Evolutionary conservation across 2,888 invertebrate genomes (phyloP).

Genomic region (Drosophila kuntzei): DNA sequence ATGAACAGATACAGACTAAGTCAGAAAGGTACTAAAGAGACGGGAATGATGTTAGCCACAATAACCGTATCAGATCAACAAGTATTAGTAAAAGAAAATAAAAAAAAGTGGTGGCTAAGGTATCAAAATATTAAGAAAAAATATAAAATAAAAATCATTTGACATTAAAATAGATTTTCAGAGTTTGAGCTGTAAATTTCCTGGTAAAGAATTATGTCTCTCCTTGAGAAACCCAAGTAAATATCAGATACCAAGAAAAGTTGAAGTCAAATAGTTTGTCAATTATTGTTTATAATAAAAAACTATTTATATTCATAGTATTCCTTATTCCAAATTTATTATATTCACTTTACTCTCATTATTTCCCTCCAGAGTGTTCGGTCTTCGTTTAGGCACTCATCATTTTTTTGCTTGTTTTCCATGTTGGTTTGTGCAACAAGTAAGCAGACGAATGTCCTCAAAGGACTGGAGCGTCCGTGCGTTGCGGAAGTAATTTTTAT

Average conservation of each 20-base stretch:
- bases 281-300: background rate
- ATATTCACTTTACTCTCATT: background rate
- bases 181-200: background rate
- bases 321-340: background rate
- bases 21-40: background rate
- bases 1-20: background rate
- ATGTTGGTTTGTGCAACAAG: slow-evolving; percentile 52
- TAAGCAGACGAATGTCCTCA: slow-evolving; percentile 36
- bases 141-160: background rate
- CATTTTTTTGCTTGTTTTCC: slow-evolving; percentile 11
- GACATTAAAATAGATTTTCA: background rate
- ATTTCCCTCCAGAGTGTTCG: slow-evolving; percentile 8
- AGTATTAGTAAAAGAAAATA: background rate
- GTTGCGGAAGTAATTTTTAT: slow-evolving; percentile 85
- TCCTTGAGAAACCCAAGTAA: background rate
- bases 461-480: slow-evolving; percentile 64
- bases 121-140: background rate
- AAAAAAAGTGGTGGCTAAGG: background rate
- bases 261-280: background rate
- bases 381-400: slow-evolving; percentile 3
- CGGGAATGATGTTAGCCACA: background rate
- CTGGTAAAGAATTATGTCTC: background rate
- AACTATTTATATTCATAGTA: background rate
- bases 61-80: background rate
- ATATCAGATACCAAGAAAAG: background rate